Evolutionary conservation across 2,797 vertebrate genomes (phyloP).

Genomic region (Cuniculus paca): DNA sequence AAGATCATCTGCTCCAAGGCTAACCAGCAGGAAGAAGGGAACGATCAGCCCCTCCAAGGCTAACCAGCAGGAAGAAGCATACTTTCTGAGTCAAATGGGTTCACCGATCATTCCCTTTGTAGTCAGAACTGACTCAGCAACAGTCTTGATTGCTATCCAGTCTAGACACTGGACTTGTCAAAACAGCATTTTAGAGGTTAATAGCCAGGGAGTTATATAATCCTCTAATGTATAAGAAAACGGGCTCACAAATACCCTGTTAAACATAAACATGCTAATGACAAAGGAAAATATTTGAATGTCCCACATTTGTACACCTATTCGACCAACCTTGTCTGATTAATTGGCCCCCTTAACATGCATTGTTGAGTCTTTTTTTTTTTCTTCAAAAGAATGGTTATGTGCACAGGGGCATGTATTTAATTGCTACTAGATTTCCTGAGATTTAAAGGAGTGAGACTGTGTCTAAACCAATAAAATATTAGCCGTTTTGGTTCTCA

Average conservation of each 20-base stretch:
- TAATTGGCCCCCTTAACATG: background rate
- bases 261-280: background rate
- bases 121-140: constrained; percentile 39
- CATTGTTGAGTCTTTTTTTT: background rate
- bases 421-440: background rate
- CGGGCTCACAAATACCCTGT: background rate
- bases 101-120: background rate
- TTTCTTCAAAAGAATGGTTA: background rate
- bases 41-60: background rate
- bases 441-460: background rate
- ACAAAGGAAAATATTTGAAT: background rate
- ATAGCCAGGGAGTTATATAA: background rate
- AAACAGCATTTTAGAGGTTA: constrained; percentile 30
- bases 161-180: background rate
- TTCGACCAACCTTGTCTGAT: background rate
- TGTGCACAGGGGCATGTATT: background rate
- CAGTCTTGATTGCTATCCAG: background rate
- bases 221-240: background rate
- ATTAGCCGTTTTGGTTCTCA: background rate
- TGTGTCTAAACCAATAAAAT: background rate
- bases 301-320: background rate
- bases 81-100: background rate
- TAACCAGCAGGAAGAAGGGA: background rate
- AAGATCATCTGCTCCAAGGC: background rate
- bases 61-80: background rate